Evolutionary conservation across 2,113 vertebrate species (phyloP).

Genomic region (Haemorhous mexicanus): DNA sequence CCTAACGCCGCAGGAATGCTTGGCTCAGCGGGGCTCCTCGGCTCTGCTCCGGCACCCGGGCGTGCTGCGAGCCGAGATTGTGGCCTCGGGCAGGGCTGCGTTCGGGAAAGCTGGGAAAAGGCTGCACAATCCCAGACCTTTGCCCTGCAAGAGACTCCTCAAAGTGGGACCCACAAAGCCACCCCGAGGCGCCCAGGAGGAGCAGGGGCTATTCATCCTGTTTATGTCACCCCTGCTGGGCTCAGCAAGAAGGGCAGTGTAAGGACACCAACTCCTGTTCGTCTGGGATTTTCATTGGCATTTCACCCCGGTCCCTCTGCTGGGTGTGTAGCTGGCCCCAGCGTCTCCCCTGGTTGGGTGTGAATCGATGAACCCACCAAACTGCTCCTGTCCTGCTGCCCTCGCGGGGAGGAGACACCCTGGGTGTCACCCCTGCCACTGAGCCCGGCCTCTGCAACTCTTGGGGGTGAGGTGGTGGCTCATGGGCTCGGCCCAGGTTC

Average conservation of each 20-base stretch:
- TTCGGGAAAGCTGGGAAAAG: neutral
- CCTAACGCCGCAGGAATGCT: neutral
- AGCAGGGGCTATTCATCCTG: neutral
- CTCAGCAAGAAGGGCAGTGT: neutral
- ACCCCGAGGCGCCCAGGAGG: neutral
- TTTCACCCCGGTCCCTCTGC: rapidly evolving
- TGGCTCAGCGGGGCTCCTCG: neutral
- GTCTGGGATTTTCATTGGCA: neutral
- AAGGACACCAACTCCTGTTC: neutral
- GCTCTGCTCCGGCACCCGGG: neutral
- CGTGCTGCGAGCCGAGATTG: neutral
- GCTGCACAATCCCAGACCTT: rapidly evolving
- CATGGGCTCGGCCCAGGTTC: neutral
- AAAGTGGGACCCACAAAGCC: neutral
- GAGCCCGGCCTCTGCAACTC: neutral
- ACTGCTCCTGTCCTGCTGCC: neutral
- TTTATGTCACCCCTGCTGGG: rapidly evolving
- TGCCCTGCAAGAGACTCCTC: neutral
- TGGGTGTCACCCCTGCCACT: neutral
- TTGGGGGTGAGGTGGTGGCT: neutral
- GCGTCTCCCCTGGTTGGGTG: neutral
- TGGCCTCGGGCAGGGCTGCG: neutral
- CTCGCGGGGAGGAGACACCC: neutral
- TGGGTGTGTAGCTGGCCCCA: neutral
- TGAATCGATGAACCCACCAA: neutral